Percentiles rank a stretch among this genome's conserved stretches.
Evolutionary conservation across 2,797 vertebrate genomes (phyloP).

Genomic region (Spinus pinus): DNA sequence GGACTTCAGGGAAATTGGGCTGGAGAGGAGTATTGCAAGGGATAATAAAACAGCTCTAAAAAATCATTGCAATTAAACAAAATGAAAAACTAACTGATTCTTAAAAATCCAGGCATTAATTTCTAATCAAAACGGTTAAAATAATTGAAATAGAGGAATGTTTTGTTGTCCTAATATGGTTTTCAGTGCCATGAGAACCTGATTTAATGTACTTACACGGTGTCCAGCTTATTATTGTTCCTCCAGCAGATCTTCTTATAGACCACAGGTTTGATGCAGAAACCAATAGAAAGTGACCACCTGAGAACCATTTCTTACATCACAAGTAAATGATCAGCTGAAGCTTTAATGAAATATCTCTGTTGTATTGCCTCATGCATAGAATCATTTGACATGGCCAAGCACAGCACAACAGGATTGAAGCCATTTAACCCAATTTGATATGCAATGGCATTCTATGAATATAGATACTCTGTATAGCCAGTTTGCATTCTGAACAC

Average conservation of each 20-base stretch:
- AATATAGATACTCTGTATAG: not conserved
- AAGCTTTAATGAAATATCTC: not conserved
- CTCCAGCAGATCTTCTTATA: not conserved
- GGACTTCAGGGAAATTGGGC: not conserved
- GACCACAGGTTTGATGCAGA: not conserved
- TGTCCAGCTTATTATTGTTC: not conserved
- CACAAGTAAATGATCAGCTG: not conserved
- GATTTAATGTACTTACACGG: not conserved
- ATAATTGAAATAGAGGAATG: not conserved
- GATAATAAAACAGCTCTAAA: not conserved
- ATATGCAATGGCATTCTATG: not conserved
- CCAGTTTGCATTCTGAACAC: not conserved
- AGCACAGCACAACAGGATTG: not conserved
- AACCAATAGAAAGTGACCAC: not conserved
- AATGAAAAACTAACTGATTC: not conserved
- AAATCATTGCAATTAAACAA: not conserved
- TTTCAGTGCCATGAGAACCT: not conserved
- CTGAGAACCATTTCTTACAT: not conserved
- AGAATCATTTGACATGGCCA: not conserved
- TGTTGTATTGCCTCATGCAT: not conserved
- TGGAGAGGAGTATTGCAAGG: not conserved
- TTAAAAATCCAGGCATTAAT: not conserved
- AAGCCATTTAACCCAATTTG: not conserved
- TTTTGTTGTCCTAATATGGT: not conserved
- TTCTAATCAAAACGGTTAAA: not conserved